A percentile compares a stretch with the other conserved stretches of the same genome.
These are phyloP conservation scores for Gavia stellata DNA, from an alignment of 2,113 vertebrate genomes.

Conservation along the genomic window DNA sequence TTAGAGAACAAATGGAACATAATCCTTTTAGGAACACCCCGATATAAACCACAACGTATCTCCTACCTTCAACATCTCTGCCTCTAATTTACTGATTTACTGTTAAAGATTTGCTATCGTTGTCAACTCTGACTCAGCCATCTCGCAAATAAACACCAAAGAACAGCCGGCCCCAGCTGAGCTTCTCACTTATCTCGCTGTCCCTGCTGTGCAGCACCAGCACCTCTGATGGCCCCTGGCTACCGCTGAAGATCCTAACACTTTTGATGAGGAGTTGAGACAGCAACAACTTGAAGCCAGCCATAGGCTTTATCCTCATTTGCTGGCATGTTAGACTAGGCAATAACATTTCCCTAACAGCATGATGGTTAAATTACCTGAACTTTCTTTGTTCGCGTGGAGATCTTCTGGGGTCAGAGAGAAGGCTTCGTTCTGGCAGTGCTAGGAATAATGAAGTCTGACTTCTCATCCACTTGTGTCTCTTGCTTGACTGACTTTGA, in stretches of 20 bases:
- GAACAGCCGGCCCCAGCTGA: not conserved
- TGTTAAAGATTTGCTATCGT: not conserved
- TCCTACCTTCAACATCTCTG: not conserved
- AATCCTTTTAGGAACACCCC: not conserved
- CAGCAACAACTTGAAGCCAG: not conserved
- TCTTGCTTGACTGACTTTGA: not conserved
- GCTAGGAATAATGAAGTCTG: not conserved
- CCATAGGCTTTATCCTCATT: not conserved
- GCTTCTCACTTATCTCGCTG: not conserved
- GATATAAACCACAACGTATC: not conserved
- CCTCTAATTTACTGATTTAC: not conserved
- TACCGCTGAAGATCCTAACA: not conserved
- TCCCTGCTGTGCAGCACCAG: not conserved
- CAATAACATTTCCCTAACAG: not conserved
- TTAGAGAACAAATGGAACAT: not conserved
- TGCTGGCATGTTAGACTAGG: not conserved
- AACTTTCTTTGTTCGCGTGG: not conserved
- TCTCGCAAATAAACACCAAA: not conserved
- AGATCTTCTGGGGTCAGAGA: not conserved
- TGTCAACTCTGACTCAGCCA: not conserved
- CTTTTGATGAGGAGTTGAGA: not conserved
- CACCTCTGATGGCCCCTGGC: not conserved
- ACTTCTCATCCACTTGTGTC: not conserved
- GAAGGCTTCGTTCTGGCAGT: not conserved
- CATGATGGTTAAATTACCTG: not conserved